Percentiles rank a stretch among this genome's conserved stretches.
Conservation (phyloP, 2,113 vertebrate species). For the Ctenomys sociabilis region DNA sequence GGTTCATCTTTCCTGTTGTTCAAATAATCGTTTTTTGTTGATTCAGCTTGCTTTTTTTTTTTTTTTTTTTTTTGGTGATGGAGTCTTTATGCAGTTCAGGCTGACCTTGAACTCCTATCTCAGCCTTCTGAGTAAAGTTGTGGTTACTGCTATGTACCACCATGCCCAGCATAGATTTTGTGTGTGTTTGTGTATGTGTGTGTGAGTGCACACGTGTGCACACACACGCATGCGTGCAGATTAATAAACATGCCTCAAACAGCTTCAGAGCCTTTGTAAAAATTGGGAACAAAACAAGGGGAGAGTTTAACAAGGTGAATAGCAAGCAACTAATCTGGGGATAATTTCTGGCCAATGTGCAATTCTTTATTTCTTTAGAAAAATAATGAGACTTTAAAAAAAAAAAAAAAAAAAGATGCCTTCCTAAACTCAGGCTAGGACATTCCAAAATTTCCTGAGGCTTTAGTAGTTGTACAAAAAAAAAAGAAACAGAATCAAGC, state of each 20-base stretch:
- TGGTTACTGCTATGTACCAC: background rate
- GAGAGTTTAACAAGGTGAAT: background rate
- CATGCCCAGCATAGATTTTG: background rate
- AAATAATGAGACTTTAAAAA: background rate
- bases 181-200: too few relatives aligned
- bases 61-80: background rate
- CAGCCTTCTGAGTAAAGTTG: background rate
- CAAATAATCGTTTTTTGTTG: background rate
- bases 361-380: slow-evolving; percentile 11
- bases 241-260: background rate
- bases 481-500: background rate
- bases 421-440: background rate
- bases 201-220: too few relatives aligned
- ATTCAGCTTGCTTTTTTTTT: background rate
- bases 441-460: background rate
- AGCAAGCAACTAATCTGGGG: background rate
- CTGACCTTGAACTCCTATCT: background rate
- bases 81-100: background rate
- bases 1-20: background rate
- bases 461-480: background rate
- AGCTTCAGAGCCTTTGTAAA: background rate
- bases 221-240: background rate
- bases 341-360: background rate
- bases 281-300: background rate
- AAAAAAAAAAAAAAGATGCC: background rate